phyloP scores from a whole-genome alignment of 2,797 vertebrate genomes.

The Parauchenoglanis punctatus region DNA sequence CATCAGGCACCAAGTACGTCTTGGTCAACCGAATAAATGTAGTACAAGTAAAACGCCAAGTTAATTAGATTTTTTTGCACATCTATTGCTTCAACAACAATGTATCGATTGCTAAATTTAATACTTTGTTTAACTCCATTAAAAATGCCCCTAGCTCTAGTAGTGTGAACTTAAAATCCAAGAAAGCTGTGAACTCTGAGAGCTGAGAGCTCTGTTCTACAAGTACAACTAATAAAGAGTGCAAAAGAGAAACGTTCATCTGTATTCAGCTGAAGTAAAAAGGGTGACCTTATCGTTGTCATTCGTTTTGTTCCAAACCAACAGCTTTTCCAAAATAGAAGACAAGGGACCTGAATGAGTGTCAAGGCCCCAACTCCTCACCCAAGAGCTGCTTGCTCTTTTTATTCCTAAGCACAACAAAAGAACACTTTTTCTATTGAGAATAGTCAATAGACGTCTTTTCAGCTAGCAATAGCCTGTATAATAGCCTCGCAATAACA shows the following conservation, averaged over 20 bases:
- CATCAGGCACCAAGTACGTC: not conserved
- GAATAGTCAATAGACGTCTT: conserved; percentile 14
- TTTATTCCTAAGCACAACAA: conserved; percentile 34
- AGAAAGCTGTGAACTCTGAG: not conserved
- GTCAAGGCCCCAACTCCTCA: conserved; percentile 62
- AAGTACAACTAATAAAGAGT: conserved; percentile 16
- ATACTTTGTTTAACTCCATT: not conserved
- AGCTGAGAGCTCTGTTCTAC: not conserved
- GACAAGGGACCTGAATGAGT: conserved; percentile 61
- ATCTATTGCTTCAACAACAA: not conserved
- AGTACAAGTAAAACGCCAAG: not conserved
- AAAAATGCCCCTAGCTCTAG: not conserved
- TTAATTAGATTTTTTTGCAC: not conserved
- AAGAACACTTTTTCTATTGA: conserved; percentile 13
- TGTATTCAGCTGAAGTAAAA: conserved; percentile 14
- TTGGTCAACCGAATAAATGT: not conserved
- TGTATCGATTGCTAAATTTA: not conserved
- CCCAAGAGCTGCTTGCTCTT: conserved; percentile 36
- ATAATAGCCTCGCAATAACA: conserved; percentile 25
- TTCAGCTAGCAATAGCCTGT: conserved; percentile 4
- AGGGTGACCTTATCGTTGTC: conserved; percentile 31
- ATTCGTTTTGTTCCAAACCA: conserved; percentile 36
- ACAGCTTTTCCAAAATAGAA: conserved; percentile 45
- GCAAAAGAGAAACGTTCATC: not conserved
- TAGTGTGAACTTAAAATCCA: not conserved